These are phyloP conservation scores for Proteles cristata DNA, from an alignment of 2,113 vertebrate species.

Conservation along the genomic window DNA sequence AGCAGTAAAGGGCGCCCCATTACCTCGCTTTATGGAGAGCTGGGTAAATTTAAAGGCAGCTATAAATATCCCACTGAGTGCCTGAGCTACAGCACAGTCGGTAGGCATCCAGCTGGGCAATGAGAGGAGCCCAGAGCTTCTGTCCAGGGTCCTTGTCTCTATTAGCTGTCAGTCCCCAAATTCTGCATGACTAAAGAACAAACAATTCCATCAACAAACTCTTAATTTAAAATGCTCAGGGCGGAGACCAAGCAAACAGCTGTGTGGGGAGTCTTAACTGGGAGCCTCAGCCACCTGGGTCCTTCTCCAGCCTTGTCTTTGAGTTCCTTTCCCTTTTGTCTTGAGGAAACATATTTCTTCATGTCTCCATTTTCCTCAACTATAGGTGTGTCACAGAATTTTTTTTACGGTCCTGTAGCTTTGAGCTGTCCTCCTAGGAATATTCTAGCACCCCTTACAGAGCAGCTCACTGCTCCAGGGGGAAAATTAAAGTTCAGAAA, in stretches of 20 bases:
- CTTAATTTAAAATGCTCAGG: slow-evolving; percentile 2
- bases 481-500: slow-evolving; percentile 15
- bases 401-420: not conserved
- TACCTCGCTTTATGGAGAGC: slow-evolving; percentile 70
- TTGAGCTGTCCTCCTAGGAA: not conserved
- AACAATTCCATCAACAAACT: slow-evolving; percentile 20
- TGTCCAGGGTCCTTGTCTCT: slow-evolving; percentile 25
- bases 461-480: not conserved
- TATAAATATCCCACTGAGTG: slow-evolving; percentile 73
- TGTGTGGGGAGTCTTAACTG: not conserved
- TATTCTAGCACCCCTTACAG: not conserved
- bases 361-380: not conserved
- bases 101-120: not conserved
- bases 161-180: not conserved
- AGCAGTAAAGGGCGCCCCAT: slow-evolving; percentile 75
- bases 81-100: not conserved
- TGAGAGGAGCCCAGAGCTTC: not conserved
- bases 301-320: not conserved
- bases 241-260: not conserved
- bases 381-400: not conserved
- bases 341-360: slow-evolving; percentile 19
- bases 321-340: not conserved
- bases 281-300: not conserved
- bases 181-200: slow-evolving; percentile 35
- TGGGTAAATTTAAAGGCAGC: slow-evolving; percentile 72